Conservation (phyloP, 37 sponge, comb jelly and placozoan genomes). For the Oopsacas minuta region DNA sequence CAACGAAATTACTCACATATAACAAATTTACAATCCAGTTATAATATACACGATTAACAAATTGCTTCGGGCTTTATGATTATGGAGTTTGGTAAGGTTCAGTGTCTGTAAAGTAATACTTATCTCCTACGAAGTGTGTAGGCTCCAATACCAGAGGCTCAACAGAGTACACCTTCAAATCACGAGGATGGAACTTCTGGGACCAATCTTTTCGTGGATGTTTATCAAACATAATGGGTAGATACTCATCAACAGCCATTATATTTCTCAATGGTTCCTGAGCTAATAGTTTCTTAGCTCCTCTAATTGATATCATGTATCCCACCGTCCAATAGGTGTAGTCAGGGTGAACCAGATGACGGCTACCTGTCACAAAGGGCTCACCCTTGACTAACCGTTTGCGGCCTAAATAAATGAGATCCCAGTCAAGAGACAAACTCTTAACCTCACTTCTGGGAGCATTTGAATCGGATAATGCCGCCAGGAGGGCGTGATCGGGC, state of each 20-base stretch:
- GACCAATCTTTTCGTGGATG: slow-evolving; percentile 76
- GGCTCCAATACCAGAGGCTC: slow-evolving; percentile 70
- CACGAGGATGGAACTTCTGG: slow-evolving; percentile 33
- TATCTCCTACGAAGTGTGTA: slow-evolving; percentile 86
- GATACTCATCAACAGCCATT: slow-evolving; percentile 85
- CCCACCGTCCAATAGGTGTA: slow-evolving; percentile 98
- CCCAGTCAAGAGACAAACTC: slow-evolving; percentile 59
- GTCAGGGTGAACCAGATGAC: slow-evolving; percentile 32
- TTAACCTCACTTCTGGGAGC: slow-evolving; percentile 58
- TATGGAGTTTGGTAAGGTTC: slow-evolving; percentile 28
- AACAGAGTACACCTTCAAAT: slow-evolving; percentile 69
- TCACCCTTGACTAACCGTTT: slow-evolving; percentile 54
- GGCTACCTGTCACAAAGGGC: slow-evolving; percentile 26
- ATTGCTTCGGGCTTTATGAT: too few relatives aligned
- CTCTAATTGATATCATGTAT: slow-evolving; percentile 60
- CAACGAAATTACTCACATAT: too few relatives aligned
- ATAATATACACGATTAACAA: too few relatives aligned
- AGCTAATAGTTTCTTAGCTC: slow-evolving; percentile 67
- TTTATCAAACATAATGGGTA: slow-evolving; percentile 70
- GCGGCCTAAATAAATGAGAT: slow-evolving; percentile 77
- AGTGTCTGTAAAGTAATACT: slow-evolving; percentile 82
- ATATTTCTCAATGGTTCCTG: slow-evolving; percentile 63
- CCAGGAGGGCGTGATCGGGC: background rate
- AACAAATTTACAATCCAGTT: too few relatives aligned
- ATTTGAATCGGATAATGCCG: slow-evolving; percentile 60